These are phyloP conservation scores for Oeneis ivallda DNA, from an alignment of 2,888 invertebrate genomes.

Conservation along the genomic window DNA sequence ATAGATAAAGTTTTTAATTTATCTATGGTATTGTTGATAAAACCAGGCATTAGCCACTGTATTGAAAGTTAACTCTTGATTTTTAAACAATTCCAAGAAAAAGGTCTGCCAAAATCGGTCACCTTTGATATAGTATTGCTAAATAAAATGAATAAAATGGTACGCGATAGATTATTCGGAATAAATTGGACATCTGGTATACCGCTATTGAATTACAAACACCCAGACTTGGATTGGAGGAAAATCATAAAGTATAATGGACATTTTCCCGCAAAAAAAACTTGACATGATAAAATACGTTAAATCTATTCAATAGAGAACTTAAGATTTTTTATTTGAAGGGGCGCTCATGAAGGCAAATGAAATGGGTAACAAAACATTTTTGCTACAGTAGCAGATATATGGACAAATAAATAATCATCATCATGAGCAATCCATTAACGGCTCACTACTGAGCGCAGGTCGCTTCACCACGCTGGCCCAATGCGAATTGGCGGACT, in stretches of 20 bases:
- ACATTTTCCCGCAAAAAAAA: slow-evolving; percentile 36
- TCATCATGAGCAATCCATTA: no score
- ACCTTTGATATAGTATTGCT: not conserved
- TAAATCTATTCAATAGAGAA: not conserved
- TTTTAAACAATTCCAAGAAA: not conserved
- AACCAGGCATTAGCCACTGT: no score
- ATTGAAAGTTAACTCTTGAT: not conserved
- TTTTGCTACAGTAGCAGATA: no score
- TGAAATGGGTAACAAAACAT: no score
- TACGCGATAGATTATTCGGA: slow-evolving; percentile 27
- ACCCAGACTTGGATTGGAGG: slow-evolving; percentile 28
- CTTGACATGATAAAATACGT: not conserved
- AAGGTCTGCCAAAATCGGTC: not conserved
- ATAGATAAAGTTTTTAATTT: no score
- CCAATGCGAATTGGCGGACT: no score
- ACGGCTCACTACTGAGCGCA: no score
- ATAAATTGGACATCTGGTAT: slow-evolving; percentile 43
- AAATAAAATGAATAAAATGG: slow-evolving; percentile 23
- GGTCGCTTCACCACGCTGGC: no score
- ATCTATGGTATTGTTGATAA: no score
- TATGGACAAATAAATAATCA: no score
- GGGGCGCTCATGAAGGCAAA: no score
- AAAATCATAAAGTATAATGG: slow-evolving; percentile 50
- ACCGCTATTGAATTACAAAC: slow-evolving; percentile 51
- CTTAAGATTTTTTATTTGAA: no score